Evolutionary conservation across 2,113 vertebrate genomes (phyloP).

Genomic region (Mobula hypostoma): DNA sequence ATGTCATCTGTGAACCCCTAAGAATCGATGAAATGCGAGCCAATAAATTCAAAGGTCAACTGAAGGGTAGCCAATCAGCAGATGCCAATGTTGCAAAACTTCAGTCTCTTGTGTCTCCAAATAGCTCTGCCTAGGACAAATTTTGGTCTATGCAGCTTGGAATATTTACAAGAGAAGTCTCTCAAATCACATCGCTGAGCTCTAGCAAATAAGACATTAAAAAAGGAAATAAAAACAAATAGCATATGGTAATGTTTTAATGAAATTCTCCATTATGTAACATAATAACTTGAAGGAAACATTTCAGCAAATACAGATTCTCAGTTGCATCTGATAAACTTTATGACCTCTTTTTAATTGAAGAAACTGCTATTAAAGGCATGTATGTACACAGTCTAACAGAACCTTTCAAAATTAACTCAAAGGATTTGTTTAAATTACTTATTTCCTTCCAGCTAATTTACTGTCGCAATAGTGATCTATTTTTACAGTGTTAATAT

Average conservation of each 20-base stretch:
- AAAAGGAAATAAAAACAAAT: constrained; percentile 22
- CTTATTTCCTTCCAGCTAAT: constrained; percentile 11
- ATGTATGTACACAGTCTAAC: neutral
- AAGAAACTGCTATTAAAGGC: constrained; percentile 5
- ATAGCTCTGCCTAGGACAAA: neutral
- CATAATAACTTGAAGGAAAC: constrained; percentile 1
- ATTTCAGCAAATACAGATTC: neutral
- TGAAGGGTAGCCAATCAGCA: too few relatives aligned
- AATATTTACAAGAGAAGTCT: constrained; percentile 23
- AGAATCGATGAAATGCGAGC: too few relatives aligned
- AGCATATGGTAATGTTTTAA: neutral
- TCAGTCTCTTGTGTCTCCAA: neutral
- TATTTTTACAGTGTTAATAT: neutral
- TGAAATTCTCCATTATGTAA: constrained; percentile 17
- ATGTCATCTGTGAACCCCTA: too few relatives aligned
- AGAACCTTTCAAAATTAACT: constrained; percentile 19
- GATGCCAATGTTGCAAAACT: too few relatives aligned
- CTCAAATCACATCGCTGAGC: neutral
- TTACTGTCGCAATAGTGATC: neutral
- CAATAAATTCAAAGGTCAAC: too few relatives aligned
- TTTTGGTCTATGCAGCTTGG: neutral
- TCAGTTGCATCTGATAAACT: constrained; percentile 5
- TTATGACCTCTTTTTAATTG: neutral
- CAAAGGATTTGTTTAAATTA: neutral
- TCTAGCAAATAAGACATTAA: neutral